Percentiles rank a stretch among this genome's conserved stretches.
These are phyloP conservation scores for Lamprotornis superbus DNA, from an alignment of 2,113 vertebrate genomes.

Conservation along the genomic window DNA sequence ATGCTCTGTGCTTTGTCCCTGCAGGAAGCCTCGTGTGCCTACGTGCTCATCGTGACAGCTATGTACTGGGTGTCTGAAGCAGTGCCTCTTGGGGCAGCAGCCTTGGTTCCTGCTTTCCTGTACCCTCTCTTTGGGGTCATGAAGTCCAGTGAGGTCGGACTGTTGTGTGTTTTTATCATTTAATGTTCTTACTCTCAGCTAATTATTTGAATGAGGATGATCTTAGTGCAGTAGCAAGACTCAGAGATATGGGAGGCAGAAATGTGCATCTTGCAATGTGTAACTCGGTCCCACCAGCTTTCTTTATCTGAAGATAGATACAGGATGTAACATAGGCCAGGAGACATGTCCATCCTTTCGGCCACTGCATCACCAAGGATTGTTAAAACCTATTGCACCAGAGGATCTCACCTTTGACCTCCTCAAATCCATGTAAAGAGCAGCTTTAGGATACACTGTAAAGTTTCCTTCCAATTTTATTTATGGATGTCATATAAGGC, in stretches of 20 bases:
- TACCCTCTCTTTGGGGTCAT: slow-evolving; percentile 96
- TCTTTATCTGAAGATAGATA: neutral
- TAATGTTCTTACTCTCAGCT: neutral
- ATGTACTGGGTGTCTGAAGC: slow-evolving; percentile 97
- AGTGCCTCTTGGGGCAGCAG: slow-evolving; percentile 92
- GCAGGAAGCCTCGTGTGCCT: slow-evolving; percentile 93
- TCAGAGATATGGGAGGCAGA: neutral
- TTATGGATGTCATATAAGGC: neutral
- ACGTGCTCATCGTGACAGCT: slow-evolving; percentile 91
- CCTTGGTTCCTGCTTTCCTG: slow-evolving; percentile 94
- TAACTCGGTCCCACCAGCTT: neutral
- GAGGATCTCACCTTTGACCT: neutral
- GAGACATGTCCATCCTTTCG: neutral
- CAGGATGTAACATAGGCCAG: neutral
- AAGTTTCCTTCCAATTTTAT: neutral
- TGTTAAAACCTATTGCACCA: neutral
- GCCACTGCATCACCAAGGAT: neutral
- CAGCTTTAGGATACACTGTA: neutral
- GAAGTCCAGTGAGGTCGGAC: slow-evolving; percentile 93
- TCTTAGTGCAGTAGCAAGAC: neutral
- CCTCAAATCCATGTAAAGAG: neutral
- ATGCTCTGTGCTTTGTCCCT: neutral
- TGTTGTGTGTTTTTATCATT: neutral
- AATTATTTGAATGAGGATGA: neutral
- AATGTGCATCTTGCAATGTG: fast-evolving